Evolutionary conservation across 2,113 vertebrate genomes (phyloP).

Genomic region (Sylvia atricapilla): DNA sequence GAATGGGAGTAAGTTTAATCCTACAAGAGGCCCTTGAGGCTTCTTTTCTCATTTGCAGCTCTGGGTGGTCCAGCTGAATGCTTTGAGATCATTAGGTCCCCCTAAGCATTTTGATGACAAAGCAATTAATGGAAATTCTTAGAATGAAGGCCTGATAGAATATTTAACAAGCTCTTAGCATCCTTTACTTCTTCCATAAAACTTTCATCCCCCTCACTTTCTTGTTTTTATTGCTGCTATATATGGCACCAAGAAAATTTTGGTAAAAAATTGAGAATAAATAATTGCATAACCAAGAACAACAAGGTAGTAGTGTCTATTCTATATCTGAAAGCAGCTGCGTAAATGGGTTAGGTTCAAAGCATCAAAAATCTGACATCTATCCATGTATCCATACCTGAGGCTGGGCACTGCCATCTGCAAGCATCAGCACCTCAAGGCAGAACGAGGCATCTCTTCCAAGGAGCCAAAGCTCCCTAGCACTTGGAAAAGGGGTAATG

Average conservation of each 20-base stretch:
- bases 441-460: not conserved
- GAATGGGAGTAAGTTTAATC: slow-evolving; percentile 49
- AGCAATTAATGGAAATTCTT: slow-evolving; percentile 36
- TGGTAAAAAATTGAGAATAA: not conserved
- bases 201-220: not conserved
- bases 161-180: slow-evolving; percentile 18
- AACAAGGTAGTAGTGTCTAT: not conserved
- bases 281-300: not conserved
- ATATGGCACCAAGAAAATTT: not conserved
- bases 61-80: slow-evolving; percentile 49
- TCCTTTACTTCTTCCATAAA: not conserved
- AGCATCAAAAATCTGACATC: not conserved
- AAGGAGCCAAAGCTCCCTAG: not conserved
- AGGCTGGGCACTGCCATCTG: not conserved
- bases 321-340: not conserved
- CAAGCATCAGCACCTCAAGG: not conserved
- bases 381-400: not conserved
- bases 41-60: slow-evolving; percentile 22
- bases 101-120: slow-evolving; percentile 40
- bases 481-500: not conserved
- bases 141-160: not conserved
- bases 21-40: slow-evolving; percentile 34
- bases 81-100: slow-evolving; percentile 22
- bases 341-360: not conserved
- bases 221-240: not conserved